Conservation (phyloP, 2,797 vertebrate species). For the Sebastes hubbsi region DNA sequence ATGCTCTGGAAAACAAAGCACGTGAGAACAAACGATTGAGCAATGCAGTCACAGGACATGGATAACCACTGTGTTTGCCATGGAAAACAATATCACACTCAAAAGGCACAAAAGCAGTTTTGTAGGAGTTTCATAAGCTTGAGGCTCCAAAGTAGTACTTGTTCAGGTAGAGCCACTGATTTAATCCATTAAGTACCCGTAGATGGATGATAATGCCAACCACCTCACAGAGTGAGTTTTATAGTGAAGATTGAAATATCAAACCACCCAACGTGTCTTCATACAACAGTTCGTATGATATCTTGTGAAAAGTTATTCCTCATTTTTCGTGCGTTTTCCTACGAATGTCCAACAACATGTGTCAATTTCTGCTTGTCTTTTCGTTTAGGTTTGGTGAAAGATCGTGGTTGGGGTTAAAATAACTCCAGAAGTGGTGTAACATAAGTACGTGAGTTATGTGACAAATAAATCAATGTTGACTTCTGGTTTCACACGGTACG, state of each 20-base stretch:
- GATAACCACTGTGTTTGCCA: background rate
- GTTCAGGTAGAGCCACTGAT: background rate
- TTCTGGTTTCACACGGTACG: too few species aligned
- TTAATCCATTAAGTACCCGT: background rate
- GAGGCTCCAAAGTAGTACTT: background rate
- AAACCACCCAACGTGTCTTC: background rate
- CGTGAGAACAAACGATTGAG: slow-evolving; percentile 8
- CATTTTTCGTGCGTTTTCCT: too few species aligned
- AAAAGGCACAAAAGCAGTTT: background rate
- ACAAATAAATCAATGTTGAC: too few species aligned
- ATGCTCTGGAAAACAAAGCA: slow-evolving; percentile 82
- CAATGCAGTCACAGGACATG: slow-evolving; percentile 32
- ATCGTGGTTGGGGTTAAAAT: too few species aligned
- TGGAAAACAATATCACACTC: background rate
- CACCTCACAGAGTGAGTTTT: background rate
- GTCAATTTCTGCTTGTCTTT: too few species aligned
- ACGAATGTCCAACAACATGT: too few species aligned
- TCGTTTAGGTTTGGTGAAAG: too few species aligned
- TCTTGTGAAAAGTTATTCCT: too few species aligned
- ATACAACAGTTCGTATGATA: too few species aligned
- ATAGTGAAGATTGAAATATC: background rate
- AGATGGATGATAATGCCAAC: background rate
- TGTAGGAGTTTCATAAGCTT: background rate
- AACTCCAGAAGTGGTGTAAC: too few species aligned
- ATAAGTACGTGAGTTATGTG: too few species aligned